Base-by-base conservation (phyloP, 1,140 invertebrate genomes). In the Drosophila teissieri region DNA sequence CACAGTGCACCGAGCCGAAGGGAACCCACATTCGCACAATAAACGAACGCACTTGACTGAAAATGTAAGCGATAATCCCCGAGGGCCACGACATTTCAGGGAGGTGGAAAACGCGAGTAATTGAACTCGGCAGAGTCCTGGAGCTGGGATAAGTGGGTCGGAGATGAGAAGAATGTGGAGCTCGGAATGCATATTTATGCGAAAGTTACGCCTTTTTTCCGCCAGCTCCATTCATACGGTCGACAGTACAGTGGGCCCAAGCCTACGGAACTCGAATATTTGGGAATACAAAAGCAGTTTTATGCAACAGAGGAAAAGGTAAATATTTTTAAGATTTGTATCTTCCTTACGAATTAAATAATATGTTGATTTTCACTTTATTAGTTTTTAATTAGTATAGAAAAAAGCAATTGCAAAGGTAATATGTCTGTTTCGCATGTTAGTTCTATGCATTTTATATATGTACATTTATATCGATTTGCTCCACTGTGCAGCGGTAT, bases 51-150 rank as follows among this genome's bases (percentile, higher is more conserved):
- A 88, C 72, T 88, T 88, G 76, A 89, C 83, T 89, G 67, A 73
- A 74, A 83, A 86, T 86, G 83, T 86, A 82, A 88, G 82, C 84
- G 84, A 88, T 88, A 88, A 88, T 88, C 84, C 84, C 85, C 39
- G 17, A 72, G 73, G 84, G 76, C 58, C 49, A 67, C 73, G 72
- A 77, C 79, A 64, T 74, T 53, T 52, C 46, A 34, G 37, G 40
- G 42, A 58, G 78, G 61, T 64, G 75, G 65, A 80, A 69, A 76
- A 56, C 46, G 72, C 62, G 64, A 56, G 80, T 83, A 89, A 88
- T 83, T 88, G 84, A 83, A 88, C 76, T 83, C 68, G 54, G 76
- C 45, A 11, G 36, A 60, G 55, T 67, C 63, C 63, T 27, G 54
- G n/a, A 46, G 55, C 24, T 39, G 55, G 44, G 42, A 42, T 52